A percentile compares a stretch with the other conserved stretches of the same genome.
Evolutionary conservation across 23 tunicate genomes (phyloP).

Genomic region (Trididemnum nubilum): DNA sequence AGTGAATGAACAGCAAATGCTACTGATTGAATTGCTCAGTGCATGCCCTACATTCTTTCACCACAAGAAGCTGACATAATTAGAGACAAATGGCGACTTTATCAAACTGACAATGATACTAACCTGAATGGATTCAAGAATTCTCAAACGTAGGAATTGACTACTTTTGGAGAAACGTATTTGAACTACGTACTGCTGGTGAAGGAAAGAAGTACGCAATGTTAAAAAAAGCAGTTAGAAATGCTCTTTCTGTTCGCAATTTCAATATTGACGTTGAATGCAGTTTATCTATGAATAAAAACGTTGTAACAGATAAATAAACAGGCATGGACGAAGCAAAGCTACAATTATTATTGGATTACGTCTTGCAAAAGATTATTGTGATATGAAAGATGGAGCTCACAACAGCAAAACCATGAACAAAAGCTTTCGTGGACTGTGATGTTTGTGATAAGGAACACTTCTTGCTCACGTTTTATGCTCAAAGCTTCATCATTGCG

Average conservation of each 20-base stretch:
- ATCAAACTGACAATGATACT: background rate
- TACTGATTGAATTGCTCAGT: background rate
- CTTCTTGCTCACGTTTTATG: too few relatives aligned
- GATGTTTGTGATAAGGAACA: too few relatives aligned
- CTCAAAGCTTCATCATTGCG: too few relatives aligned
- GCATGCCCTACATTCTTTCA: background rate
- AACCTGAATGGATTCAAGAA: background rate
- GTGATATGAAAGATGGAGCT: background rate
- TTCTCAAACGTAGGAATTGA: background rate
- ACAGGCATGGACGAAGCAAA: background rate
- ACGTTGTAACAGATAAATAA: background rate
- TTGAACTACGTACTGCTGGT: background rate
- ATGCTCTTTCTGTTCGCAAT: background rate
- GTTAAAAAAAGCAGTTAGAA: background rate
- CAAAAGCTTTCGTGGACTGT: too few relatives aligned
- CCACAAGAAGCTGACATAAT: background rate
- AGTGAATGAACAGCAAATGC: slow-evolving; percentile 10
- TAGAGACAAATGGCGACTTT: background rate
- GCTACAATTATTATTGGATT: background rate
- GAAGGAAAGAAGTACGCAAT: background rate
- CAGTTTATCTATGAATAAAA: slow-evolving; percentile 1
- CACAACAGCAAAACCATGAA: slow-evolving; percentile 4
- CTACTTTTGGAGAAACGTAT: background rate
- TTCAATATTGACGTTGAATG: background rate
- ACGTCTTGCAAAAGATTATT: background rate